Evolutionary conservation across 2,113 vertebrate species (phyloP), one percentile per base, ranked within the genome.

Genomic region (Mormoops blainvillei): DNA sequence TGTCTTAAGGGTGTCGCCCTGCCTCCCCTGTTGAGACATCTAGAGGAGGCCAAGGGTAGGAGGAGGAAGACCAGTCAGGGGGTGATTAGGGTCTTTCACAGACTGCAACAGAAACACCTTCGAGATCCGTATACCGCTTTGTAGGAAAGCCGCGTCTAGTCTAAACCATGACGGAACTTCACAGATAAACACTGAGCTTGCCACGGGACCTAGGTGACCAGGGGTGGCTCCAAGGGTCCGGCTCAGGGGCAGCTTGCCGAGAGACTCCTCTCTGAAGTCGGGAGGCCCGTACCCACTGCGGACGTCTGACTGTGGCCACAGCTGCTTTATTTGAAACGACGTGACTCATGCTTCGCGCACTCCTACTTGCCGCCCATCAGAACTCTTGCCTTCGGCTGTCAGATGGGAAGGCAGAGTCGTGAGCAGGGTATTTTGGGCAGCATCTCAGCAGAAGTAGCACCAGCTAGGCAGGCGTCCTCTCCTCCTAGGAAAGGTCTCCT

Each of bases 161-260:
- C 10, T 7, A 38, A 24, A 38, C 54, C 26, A 5, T 15, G 9
- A 33, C 22, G 20, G 28, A n/a, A 54, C 28, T 41, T 54, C 54
- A 7, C 3, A 5, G 54, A 31, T 84, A 24, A 16, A 45, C 36
- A 8, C 24, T 16, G 7, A 48, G 38, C 61, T 12, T 16, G 73
- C 4, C n/a, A 0, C 0, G 4, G 73, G 33, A 18, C 74, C 18
- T 14, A 5, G 3, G 74, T n/a, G 45, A 4, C 18, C 18, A 0
- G 13, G 63, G 26, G 89, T 26, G 4, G 36, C 48, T 14, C 45
- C 7, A 2, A 18, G n/a, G 89, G 28, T 45, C 28, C 31, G 67
- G 67, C 18, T 48, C 52, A 28, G 10, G 77, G 77, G 24, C 4
- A 2, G 3, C 67, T 10, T 33, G 54, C 54, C 13, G 22, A 12